Conservation (phyloP, 2,113 vertebrate genomes). For the Microcebus murinus region DNA sequence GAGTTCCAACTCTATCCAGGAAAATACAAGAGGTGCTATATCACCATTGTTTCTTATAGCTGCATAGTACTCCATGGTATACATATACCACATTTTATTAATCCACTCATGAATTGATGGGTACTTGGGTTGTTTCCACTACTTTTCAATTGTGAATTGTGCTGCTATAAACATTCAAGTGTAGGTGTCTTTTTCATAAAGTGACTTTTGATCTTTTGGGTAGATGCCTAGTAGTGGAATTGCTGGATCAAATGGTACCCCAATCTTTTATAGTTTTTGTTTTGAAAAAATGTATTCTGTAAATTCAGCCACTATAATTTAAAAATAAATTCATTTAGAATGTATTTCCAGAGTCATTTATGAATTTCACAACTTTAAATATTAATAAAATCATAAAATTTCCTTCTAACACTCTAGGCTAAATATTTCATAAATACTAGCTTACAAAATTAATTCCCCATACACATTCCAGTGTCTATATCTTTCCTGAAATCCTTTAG, state of each 20-base stretch:
- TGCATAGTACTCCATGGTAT: no score
- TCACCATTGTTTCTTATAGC: no score
- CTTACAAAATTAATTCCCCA: neutral
- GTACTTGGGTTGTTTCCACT: no score
- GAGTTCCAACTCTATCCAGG: no score
- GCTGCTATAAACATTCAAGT: no score
- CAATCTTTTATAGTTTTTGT: neutral
- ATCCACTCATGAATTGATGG: no score
- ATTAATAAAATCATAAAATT: neutral
- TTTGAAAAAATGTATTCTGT: neutral
- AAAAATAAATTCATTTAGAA: neutral
- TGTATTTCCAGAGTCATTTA: neutral
- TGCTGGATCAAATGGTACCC: neutral
- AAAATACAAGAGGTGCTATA: no score
- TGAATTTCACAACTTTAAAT: slow-evolving; percentile 15
- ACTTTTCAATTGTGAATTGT: no score
- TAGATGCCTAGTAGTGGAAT: no score
- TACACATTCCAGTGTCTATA: neutral
- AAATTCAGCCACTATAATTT: neutral
- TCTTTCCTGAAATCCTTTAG: neutral
- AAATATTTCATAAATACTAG: neutral
- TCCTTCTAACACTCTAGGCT: neutral
- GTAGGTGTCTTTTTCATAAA: no score
- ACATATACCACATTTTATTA: no score
- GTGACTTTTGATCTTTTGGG: no score